Percentiles rank a stretch among this genome's conserved stretches.
phyloP scores from a whole-genome alignment of 2,113 vertebrate genomes.

The Stictonetta naevosa region DNA sequence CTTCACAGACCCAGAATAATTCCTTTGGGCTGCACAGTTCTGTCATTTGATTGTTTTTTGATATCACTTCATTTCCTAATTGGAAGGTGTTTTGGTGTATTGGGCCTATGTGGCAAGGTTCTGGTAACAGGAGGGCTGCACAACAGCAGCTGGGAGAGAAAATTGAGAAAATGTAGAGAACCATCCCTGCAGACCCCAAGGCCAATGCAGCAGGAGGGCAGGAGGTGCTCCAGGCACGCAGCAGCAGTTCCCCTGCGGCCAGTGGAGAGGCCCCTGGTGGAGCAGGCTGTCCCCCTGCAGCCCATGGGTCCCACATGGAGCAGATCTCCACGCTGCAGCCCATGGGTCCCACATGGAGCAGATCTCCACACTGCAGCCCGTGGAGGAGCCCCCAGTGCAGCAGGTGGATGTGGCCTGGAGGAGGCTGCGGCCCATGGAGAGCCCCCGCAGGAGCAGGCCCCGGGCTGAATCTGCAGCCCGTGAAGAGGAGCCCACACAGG shows the following conservation, averaged over 20 bases:
- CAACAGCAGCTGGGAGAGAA: background rate
- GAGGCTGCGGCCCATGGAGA: background rate
- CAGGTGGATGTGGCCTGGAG: too few species aligned
- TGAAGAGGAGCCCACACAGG: too few species aligned
- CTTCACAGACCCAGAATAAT: constrained; percentile 92
- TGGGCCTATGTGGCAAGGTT: background rate
- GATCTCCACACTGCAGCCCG: too few species aligned
- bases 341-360: too few species aligned
- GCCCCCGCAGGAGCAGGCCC: background rate
- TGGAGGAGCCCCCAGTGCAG: too few species aligned
- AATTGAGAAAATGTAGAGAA: background rate
- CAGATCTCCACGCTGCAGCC: background rate
- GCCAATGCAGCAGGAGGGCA: background rate
- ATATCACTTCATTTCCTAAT: constrained; percentile 93
- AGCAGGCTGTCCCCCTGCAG: background rate
- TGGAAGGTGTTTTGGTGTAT: constrained; percentile 67
- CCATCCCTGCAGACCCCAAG: background rate
- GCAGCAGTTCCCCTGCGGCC: background rate
- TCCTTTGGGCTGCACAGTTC: constrained; percentile 84
- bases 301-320: background rate
- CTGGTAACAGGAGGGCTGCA: background rate
- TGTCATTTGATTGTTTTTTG: constrained; percentile 89
- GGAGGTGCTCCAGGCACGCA: background rate
- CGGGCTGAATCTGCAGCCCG: too few species aligned
- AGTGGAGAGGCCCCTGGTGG: background rate